Percentiles rank a stretch among this genome's conserved stretches.
These are phyloP conservation scores for Porites evermanni DNA, from an alignment of 92 coral and sea anemone species.

Conservation along the genomic window DNA sequence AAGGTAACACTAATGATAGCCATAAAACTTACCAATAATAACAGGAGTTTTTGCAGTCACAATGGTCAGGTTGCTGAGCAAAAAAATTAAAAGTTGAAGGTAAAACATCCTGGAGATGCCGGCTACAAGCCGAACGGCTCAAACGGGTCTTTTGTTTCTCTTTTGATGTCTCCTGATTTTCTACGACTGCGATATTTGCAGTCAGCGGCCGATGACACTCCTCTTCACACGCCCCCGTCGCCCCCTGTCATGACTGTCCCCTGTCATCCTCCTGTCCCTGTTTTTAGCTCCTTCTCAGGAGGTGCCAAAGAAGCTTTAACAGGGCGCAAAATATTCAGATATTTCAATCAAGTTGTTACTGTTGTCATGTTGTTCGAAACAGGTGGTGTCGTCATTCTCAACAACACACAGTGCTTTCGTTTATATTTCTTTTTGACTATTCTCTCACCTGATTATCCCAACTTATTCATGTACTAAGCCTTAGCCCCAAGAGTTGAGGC, in stretches of 20 bases:
- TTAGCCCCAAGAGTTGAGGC: no score
- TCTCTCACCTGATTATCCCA: no score
- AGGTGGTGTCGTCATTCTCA: no score
- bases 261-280: no score
- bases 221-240: conserved; percentile 10
- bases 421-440: no score
- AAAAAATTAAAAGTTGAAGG: neutral
- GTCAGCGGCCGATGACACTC: conserved; percentile 11
- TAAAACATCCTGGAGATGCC: neutral
- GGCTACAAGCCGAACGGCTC: conserved; percentile 1
- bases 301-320: neutral
- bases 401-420: no score
- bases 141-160: no score
- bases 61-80: conserved; percentile 3
- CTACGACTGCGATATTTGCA: neutral
- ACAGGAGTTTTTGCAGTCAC: conserved; percentile 51
- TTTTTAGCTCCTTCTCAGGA: neutral
- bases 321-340: no score
- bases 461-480: no score
- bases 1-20: neutral
- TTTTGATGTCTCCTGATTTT: neutral
- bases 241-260: no score
- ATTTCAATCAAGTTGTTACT: no score
- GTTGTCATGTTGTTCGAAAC: no score
- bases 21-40: conserved; percentile 59